A percentile compares a stretch with the other conserved stretches of the same genome.
phyloP scores from a whole-genome alignment of 2,888 invertebrate genomes.

The Podotricha telesiphe region DNA sequence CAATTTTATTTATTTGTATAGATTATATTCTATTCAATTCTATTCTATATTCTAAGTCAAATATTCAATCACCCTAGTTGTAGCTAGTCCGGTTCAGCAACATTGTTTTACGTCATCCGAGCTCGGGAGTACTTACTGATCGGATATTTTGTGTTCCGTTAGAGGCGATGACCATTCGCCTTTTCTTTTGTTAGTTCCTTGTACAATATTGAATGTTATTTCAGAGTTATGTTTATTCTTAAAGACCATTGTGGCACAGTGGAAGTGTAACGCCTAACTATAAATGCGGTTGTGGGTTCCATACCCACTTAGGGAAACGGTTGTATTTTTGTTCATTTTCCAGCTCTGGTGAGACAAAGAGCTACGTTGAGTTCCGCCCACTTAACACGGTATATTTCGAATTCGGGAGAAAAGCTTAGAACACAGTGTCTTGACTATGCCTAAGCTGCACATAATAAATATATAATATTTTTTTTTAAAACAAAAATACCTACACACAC shows the following conservation, averaged over 20 bases:
- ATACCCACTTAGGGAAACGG: too few relatives aligned
- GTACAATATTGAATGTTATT: neutral
- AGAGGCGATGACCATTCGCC: conserved; percentile 15
- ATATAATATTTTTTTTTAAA: too few relatives aligned
- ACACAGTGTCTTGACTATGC: too few relatives aligned
- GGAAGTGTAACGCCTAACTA: neutral
- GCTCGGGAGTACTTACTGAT: conserved; percentile 10
- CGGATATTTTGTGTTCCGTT: conserved; percentile 21
- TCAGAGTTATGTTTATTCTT: neutral
- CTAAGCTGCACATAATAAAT: too few relatives aligned
- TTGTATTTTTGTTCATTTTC: too few relatives aligned
- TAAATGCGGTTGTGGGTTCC: too few relatives aligned
- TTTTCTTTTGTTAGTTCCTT: conserved; percentile 12
- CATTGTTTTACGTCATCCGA: conserved; percentile 26
- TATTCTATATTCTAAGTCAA: neutral
- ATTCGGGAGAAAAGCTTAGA: too few relatives aligned
- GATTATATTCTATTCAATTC: conserved; percentile 7
- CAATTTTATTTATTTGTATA: too few relatives aligned
- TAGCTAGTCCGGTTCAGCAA: conserved; percentile 24
- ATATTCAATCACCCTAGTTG: neutral
- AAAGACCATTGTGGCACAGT: neutral
- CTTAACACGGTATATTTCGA: too few relatives aligned
- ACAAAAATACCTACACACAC: too few relatives aligned
- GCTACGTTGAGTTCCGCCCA: too few relatives aligned
- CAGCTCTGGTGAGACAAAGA: too few relatives aligned